These are phyloP conservation scores for Isurus oxyrinchus DNA, from an alignment of 2,113 vertebrate species.

Conservation along the genomic window DNA sequence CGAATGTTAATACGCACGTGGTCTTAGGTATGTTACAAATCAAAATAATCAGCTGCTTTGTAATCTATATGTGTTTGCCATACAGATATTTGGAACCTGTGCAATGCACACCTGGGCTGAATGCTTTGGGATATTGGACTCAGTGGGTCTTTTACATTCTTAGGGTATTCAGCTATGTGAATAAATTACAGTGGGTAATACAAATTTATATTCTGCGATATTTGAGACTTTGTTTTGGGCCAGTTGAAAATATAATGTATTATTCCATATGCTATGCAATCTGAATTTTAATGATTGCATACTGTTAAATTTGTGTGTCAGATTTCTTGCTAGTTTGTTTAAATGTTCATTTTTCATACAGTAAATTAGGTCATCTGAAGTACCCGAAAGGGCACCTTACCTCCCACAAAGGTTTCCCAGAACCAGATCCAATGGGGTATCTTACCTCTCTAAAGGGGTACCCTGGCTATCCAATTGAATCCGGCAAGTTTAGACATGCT, in stretches of 20 bases:
- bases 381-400: no score
- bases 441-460: no score
- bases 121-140: not conserved
- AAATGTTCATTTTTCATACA: not conserved
- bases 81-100: not conserved
- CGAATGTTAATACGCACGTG: not conserved
- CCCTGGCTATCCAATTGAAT: no score
- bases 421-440: no score
- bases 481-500: no score
- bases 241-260: not conserved
- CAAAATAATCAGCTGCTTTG: not conserved
- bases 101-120: not conserved
- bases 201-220: not conserved
- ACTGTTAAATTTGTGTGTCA: not conserved
- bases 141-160: not conserved
- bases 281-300: not conserved
- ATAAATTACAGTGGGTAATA: not conserved
- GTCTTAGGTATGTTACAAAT: slow-evolving; percentile 1
- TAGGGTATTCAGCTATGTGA: not conserved
- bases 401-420: no score
- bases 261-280: not conserved
- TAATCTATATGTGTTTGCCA: not conserved
- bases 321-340: not conserved
- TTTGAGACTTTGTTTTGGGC: not conserved
- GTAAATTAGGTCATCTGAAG: not conserved